Evolutionary conservation across 2,113 vertebrate genomes (phyloP), one percentile per base, ranked within the genome.

Genomic region (Trachemys scripta): DNA sequence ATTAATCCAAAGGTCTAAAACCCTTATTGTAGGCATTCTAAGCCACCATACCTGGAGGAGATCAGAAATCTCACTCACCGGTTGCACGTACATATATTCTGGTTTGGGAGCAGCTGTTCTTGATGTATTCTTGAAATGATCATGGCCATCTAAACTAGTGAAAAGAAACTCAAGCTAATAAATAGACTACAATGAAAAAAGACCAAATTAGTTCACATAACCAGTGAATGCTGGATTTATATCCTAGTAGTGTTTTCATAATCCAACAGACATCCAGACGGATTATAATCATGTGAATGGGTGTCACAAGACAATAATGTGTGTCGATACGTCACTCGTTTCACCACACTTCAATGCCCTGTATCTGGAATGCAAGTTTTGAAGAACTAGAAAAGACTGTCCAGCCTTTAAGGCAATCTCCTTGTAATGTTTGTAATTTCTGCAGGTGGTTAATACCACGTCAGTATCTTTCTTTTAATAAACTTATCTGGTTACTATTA

Each of bases 141-240:
- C 62, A 62, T 3, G 31, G 31, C 14, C 29, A 65, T 35, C 29
- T 31, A 80, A 78, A 72, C 29, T 17, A 69, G 10, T 5, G 56
- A 5, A 17, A 45, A 91, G 16, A 80, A 97, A 91, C 49, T 53
- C 25, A 72, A 75, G 24, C 29, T 69, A 14, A 88, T n/a, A 82
- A 24, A 5, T 19, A 75, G 35, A 78, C 87, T 62, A 92, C 62
- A 65, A 35, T 80, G 84, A 56, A 22, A 94, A 57, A 35, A 84
- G 51, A 22, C 53, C 2, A 27, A 87, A 59, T 9, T 49, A 87
- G 80, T 6, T 89, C n/a, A 82, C 5, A 85, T 45, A 42, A 75
- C n/a, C 72, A 42, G 19, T 38, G 22, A 75, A 24, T 42, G 72
- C 3, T 75, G 38, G 20, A 75, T 75, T 75, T 75, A 65, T 65